These are phyloP conservation scores for Pachymerium ferrugineum DNA, from an alignment of 2,888 invertebrate species.

Conservation along the genomic window DNA sequence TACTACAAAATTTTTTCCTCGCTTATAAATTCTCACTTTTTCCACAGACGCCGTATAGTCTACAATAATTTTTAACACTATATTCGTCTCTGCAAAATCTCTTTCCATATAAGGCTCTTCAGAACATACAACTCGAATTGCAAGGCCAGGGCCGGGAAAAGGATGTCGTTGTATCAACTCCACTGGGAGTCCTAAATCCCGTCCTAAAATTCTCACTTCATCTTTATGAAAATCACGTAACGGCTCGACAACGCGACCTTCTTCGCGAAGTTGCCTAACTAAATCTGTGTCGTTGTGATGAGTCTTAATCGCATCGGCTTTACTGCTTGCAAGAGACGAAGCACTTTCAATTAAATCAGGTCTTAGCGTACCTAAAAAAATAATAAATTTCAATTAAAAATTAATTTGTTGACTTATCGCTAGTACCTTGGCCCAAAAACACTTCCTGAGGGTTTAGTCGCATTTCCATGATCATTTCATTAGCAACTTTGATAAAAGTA, in stretches of 20 bases:
- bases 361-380: conserved; percentile 66
- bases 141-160: conserved; percentile 96
- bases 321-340: conserved; percentile 68
- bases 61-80: conserved; percentile 87
- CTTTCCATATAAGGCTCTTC: conserved; percentile 90
- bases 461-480: conserved; percentile 79
- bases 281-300: conserved; percentile 99
- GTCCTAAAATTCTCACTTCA: conserved; percentile 82
- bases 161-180: conserved; percentile 91
- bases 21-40: conserved; percentile 43
- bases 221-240: conserved; percentile 98
- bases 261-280: conserved; percentile 65
- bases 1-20: not conserved
- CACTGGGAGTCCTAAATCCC: conserved; percentile 79
- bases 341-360: conserved; percentile 99
- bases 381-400: not conserved
- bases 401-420: not conserved
- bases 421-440: conserved; percentile 71
- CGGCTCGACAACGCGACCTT: conserved; percentile 93
- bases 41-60: conserved; percentile 68
- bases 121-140: conserved; percentile 92
- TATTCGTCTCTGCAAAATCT: conserved; percentile 93
- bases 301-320: conserved; percentile 96
- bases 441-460: conserved; percentile 89
- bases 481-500: conserved; percentile 89